Conservation (phyloP, 1,140 invertebrate genomes). For the Cherax quadricarinatus region DNA sequence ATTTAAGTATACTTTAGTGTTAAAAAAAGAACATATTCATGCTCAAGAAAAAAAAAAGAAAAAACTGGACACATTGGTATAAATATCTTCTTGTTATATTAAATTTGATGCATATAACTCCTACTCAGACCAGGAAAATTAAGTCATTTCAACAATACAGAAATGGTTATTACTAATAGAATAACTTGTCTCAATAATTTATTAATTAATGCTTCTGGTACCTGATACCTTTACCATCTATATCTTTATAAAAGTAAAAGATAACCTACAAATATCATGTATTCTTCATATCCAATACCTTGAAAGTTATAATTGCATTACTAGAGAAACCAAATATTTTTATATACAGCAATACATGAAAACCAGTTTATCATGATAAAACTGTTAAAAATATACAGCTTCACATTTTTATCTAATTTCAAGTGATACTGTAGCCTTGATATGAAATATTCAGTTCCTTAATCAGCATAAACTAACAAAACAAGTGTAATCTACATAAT, state of each 20-base stretch:
- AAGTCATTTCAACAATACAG: background rate
- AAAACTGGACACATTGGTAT: background rate
- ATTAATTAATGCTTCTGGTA: background rate
- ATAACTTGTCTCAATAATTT: too few relatives aligned
- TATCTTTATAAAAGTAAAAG: background rate
- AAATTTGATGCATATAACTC: background rate
- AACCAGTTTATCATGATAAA: background rate
- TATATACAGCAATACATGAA: background rate
- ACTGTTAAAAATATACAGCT: background rate
- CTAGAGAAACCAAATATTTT: background rate
- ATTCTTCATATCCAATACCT: background rate
- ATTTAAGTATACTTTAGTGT: background rate
- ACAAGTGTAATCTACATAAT: background rate
- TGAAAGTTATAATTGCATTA: background rate
- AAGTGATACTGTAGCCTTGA: background rate
- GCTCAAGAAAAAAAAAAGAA: background rate
- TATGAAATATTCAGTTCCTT: background rate
- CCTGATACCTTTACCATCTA: background rate
- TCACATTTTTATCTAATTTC: background rate
- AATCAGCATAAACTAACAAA: background rate
- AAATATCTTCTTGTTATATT: background rate
- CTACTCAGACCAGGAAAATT: background rate
- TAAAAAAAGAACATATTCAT: background rate
- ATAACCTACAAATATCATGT: background rate
- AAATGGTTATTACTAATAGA: too few relatives aligned